A percentile compares a stretch with the other conserved stretches of the same genome.
Evolutionary conservation across 2,797 vertebrate genomes (phyloP).

Genomic region (Vespertilio murinus): DNA sequence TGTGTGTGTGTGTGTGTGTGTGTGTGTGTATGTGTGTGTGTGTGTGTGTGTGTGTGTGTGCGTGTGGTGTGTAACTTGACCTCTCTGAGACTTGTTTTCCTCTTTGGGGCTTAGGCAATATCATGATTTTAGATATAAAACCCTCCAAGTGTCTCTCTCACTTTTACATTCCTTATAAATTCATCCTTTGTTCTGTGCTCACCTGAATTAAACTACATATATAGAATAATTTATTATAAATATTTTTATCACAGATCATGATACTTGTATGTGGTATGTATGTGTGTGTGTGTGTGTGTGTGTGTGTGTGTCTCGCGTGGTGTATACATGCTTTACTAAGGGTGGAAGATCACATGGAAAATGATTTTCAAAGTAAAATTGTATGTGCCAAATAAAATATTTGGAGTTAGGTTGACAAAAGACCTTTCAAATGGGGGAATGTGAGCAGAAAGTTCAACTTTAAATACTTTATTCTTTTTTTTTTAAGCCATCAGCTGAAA

Average conservation of each 20-base stretch:
- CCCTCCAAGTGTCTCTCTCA: neutral
- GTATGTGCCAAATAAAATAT: constrained; percentile 14
- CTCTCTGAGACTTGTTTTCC: neutral
- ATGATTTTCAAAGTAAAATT: constrained; percentile 13
- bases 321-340: neutral
- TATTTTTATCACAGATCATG: neutral
- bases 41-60: neutral
- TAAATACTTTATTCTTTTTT: neutral
- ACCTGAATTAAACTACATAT: neutral
- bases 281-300: neutral
- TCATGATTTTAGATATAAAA: neutral
- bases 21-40: neutral
- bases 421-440: neutral
- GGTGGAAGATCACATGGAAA: neutral
- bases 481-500: neutral
- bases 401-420: neutral
- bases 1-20: neutral
- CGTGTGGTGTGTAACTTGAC: neutral
- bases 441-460: neutral
- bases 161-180: neutral
- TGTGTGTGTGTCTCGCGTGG: too few species aligned
- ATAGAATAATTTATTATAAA: neutral
- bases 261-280: neutral
- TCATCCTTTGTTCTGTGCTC: neutral
- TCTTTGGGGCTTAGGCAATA: neutral